Evolutionary conservation across 2,113 vertebrate genomes (phyloP), one percentile per base, ranked within the genome.

Genomic region (Quiscalus mexicanus): DNA sequence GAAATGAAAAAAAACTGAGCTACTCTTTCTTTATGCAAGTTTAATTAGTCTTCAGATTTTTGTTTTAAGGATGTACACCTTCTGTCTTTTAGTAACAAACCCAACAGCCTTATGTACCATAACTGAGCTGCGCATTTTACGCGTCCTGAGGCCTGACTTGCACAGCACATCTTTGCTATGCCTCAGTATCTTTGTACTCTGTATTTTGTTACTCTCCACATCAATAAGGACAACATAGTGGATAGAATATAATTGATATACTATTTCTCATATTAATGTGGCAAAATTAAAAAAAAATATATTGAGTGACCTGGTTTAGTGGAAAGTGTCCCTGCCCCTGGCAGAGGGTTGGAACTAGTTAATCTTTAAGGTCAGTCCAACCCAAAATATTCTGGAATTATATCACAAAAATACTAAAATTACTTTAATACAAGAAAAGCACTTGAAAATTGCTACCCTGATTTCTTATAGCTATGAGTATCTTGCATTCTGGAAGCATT

Each of bases 71-170:
- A n/a, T 31, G 12, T 35, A 4, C 56, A 7, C 5, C 59, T 82
- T 39, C 44, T 35, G 49, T 71, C 3, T 30, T 44, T 49, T 33
- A 52, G 41, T 21, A 70, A 35, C 15, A 47, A 27, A 39, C 3
- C 30, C 7, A 47, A 9, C 33, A 68, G 12, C 18, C 7, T 84
- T 16, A 44, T 19, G 9, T 13, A 5, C 7, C 12, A 2, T 22
- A 64, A 35, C 16, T 71, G 62, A 67, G n/a, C 30, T 0, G 0
- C 42, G 23, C 10, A 12, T 4, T 60, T 89, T 11, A 15, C 24
- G 14, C 1, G 1, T 64, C 56, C 28, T 73, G 70, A 87, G 16
- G 22, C 39, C 31, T 62, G 53, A 53, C 9, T 37, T 1, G 0
- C 0, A 2, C 5, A 21, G 8, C 15, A 31, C 3, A 21, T 56